Conservation (phyloP, 2,888 invertebrate genomes). For the Drosophila ustulata region DNA sequence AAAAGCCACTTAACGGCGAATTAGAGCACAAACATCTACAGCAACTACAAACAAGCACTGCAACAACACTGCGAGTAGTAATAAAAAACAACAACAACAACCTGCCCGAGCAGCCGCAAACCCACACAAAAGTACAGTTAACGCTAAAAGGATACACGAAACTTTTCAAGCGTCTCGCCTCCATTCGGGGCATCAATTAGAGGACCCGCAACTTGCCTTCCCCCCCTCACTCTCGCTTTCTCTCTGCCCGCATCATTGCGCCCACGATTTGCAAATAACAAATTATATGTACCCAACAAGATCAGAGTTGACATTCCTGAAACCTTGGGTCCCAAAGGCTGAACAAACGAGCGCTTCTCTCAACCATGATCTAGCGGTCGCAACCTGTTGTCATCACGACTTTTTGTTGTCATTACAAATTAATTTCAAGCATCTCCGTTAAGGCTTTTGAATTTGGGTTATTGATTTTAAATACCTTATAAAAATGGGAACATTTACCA, state of each 20-base stretch:
- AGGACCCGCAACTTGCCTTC: conserved; percentile 5
- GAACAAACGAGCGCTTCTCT: neutral
- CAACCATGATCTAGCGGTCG: neutral
- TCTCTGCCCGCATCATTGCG: conserved; percentile 10
- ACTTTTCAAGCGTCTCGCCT: conserved; percentile 59
- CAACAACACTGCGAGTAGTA: conserved; percentile 32
- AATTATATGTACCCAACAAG: conserved; percentile 8
- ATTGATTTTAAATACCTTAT: too few relatives aligned
- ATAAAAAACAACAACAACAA: conserved; percentile 18
- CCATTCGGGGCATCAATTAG: conserved; percentile 47
- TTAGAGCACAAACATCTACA: conserved; percentile 68
- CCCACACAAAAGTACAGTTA: conserved; percentile 64
- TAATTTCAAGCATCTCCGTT: neutral
- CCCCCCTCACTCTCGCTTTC: neutral
- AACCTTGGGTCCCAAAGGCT: neutral
- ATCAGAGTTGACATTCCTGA: conserved; percentile 1
- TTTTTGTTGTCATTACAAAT: neutral
- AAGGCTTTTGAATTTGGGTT: neutral
- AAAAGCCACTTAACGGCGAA: conserved; percentile 79
- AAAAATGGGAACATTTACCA: too few relatives aligned
- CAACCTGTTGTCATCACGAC: neutral
- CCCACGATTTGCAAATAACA: conserved; percentile 11
- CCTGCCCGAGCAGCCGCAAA: conserved; percentile 19
- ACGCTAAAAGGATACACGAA: conserved; percentile 68
- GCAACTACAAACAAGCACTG: conserved; percentile 15